Evolutionary conservation across 2,797 vertebrate genomes (phyloP).

Genomic region (Enteromius viviparus): DNA sequence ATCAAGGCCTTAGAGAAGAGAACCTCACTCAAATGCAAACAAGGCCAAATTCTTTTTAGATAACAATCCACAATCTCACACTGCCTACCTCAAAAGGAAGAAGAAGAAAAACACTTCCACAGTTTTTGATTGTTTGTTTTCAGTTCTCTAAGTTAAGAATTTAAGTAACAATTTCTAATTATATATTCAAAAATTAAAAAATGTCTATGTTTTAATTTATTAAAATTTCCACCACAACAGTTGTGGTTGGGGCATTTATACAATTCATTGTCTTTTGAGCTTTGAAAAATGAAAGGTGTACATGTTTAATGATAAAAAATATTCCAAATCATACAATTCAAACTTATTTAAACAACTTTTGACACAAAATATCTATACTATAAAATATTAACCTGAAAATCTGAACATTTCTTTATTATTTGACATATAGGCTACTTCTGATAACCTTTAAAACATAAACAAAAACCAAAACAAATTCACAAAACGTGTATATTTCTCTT

Average conservation of each 20-base stretch:
- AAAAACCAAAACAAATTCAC: too few relatives aligned
- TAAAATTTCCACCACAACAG: neutral
- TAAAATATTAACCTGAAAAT: neutral
- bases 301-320: neutral
- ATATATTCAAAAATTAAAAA: neutral
- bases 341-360: neutral
- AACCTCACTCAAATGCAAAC: slow-evolving; percentile 27
- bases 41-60: slow-evolving; percentile 29
- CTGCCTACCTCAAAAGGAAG: neutral
- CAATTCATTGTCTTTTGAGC: neutral
- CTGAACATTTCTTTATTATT: neutral
- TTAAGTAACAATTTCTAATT: neutral
- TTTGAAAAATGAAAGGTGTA: neutral
- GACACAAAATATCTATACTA: neutral
- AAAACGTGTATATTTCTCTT: neutral
- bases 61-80: slow-evolving; percentile 5
- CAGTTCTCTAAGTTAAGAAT: neutral
- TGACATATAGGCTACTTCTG: neutral
- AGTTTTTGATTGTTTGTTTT: neutral
- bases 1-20: slow-evolving; percentile 21
- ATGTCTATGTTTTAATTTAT: neutral
- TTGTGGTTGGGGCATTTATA: neutral
- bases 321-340: neutral
- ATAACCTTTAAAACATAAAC: neutral
- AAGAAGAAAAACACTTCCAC: neutral